Evolutionary conservation across 2,113 vertebrate genomes (phyloP).

Genomic region (Urocitellus parryii): DNA sequence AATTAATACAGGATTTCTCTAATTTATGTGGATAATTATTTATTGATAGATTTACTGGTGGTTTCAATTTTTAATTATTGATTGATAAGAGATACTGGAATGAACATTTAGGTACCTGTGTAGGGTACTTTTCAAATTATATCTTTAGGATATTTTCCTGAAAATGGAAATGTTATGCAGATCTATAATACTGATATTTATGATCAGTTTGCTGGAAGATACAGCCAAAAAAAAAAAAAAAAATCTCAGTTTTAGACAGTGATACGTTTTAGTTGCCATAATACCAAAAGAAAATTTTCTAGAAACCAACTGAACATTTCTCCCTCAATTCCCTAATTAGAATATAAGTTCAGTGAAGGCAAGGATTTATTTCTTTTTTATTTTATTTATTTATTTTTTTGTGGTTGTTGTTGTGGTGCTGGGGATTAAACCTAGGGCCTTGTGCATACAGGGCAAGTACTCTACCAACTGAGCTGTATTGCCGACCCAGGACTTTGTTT

Average conservation of each 20-base stretch:
- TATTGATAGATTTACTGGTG: neutral
- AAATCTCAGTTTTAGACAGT: neutral
- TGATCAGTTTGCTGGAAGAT: neutral
- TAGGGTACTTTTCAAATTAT: neutral
- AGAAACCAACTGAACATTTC: neutral
- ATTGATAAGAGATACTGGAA: neutral
- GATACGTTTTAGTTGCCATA: neutral
- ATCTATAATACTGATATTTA: neutral
- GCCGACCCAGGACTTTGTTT: neutral
- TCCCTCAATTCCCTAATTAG: neutral
- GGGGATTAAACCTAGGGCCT: too few species aligned
- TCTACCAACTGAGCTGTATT: too few species aligned
- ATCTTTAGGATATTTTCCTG: slow-evolving; percentile 19
- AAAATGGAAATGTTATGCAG: neutral
- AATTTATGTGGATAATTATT: neutral
- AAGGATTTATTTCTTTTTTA: neutral
- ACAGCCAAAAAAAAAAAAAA: neutral
- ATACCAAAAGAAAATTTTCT: neutral
- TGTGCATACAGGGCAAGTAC: too few species aligned
- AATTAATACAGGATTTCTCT: neutral
- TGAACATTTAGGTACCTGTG: neutral
- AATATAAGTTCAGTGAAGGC: neutral
- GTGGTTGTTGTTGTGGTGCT: too few species aligned
- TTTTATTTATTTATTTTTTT: too few species aligned
- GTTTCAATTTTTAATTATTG: slow-evolving; percentile 27